Evolutionary conservation across 2,797 vertebrate genomes (phyloP).

Genomic region (Pangasius sanitwongsei): DNA sequence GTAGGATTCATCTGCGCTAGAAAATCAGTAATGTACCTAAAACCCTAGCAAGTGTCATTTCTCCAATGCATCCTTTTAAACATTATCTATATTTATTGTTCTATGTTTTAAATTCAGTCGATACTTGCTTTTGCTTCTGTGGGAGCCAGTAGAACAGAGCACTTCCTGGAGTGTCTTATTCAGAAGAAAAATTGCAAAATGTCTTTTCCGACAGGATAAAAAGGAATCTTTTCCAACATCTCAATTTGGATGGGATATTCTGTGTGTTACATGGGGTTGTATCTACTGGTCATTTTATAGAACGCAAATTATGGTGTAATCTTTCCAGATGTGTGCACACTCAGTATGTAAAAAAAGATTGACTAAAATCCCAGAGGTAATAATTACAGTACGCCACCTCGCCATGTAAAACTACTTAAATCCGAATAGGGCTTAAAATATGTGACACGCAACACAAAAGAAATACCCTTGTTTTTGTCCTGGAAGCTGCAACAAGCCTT

Average conservation of each 20-base stretch:
- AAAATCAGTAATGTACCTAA: neutral
- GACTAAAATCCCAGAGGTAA: neutral
- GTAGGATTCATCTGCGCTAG: neutral
- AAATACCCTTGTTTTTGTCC: slow-evolving; percentile 39
- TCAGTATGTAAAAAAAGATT: neutral
- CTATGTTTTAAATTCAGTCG: neutral
- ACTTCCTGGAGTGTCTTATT: neutral
- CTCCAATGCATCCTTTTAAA: neutral
- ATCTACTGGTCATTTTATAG: neutral
- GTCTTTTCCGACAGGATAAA: neutral
- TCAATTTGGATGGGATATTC: neutral
- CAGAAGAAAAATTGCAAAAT: neutral
- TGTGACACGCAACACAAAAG: slow-evolving; percentile 13
- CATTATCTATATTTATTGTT: neutral
- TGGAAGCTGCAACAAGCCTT: slow-evolving; percentile 22
- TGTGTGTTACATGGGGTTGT: neutral
- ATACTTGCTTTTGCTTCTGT: neutral
- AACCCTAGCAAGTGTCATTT: neutral
- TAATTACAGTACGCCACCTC: neutral
- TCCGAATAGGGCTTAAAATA: neutral
- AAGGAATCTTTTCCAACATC: neutral
- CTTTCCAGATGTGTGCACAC: neutral
- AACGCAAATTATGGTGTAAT: neutral
- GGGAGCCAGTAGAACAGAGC: neutral
- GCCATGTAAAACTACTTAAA: neutral